Evolutionary conservation across 1,140 invertebrate species (phyloP), one percentile per base, ranked within the genome.

Genomic region (Drosophila lacteicornis): DNA sequence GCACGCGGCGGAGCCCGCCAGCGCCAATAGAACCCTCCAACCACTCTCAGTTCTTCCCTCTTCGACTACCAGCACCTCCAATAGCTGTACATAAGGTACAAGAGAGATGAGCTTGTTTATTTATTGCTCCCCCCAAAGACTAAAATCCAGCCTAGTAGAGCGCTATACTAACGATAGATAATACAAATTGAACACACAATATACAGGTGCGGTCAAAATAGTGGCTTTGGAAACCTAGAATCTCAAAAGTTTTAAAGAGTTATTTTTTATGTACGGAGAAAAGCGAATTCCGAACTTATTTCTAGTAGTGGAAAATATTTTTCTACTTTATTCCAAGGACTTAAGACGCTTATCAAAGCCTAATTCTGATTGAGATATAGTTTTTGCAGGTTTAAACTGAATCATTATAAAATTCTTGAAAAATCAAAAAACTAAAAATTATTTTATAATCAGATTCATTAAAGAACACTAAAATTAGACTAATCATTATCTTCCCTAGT

Each of bases 41-140:
- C 77, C 57, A 69, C 63, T 78, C 56, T 78, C 43, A 76, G 75
- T 43, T 57, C 57, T 67, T 67, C 49, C 47, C 67, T 77, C 70
- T 79, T 77, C 84, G 74, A 80, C 80, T 80, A 61, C 62, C 67
- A 73, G 57, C 67, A 82, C 73, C 67, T 77, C 67, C 57, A 79
- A 79, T 75, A 75, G 78, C 73, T 92, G 91, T 92, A 92, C 68
- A 87, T 84, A 87, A 92, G 86, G 91, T 92, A 92, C 83, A 88
- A 76, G 53, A 61, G 55, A 75, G 45, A 74, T 58, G 50, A 69
- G 25, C 42, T 53, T 22, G 27, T 43, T 66, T 58, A 45, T 65
- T 53, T 63, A 66, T 22, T 63, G 19, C 17, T 46, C 38, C 45
- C 30, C 36, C 47, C 40, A n/a, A 66, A 42, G 58, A 60, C 57